Evolutionary conservation across 2,888 invertebrate genomes (phyloP).

Genomic region (Proisotoma minuta): DNA sequence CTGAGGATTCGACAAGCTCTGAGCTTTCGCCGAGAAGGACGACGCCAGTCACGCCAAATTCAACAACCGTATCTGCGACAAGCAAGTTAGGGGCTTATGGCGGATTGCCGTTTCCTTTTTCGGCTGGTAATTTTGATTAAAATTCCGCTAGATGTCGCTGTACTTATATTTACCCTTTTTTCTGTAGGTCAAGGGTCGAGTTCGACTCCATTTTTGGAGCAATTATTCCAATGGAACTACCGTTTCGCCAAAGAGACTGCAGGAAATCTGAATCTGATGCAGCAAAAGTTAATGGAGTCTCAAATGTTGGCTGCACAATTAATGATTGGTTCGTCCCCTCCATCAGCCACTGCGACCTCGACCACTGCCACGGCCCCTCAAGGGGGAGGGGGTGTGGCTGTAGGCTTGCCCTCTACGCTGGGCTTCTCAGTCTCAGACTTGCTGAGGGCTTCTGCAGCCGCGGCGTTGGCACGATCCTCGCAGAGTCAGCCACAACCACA

Average conservation of each 20-base stretch:
- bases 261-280: slow-evolving; percentile 37
- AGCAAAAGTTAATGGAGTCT: slow-evolving; percentile 42
- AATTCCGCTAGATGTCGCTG: background rate
- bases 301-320: slow-evolving; percentile 43
- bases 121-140: too few relatives aligned
- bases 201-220: slow-evolving; percentile 41
- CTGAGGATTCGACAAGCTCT: too few relatives aligned
- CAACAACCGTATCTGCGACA: too few relatives aligned
- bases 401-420: background rate
- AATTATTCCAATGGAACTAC: slow-evolving; percentile 43
- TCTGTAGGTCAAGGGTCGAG: slow-evolving; percentile 6
- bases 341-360: background rate
- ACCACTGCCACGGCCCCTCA: background rate
- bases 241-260: slow-evolving; percentile 41
- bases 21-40: too few relatives aligned
- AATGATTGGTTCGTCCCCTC: slow-evolving; percentile 22
- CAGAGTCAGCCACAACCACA: too few relatives aligned
- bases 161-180: background rate
- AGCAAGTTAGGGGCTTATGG: too few relatives aligned
- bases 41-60: too few relatives aligned
- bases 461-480: too few relatives aligned
- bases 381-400: background rate
- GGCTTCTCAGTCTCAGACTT: background rate
- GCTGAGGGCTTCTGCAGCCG: background rate
- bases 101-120: too few relatives aligned